Conservation (phyloP, 2,888 invertebrate species). For the Trissolcus brochymenae region DNA sequence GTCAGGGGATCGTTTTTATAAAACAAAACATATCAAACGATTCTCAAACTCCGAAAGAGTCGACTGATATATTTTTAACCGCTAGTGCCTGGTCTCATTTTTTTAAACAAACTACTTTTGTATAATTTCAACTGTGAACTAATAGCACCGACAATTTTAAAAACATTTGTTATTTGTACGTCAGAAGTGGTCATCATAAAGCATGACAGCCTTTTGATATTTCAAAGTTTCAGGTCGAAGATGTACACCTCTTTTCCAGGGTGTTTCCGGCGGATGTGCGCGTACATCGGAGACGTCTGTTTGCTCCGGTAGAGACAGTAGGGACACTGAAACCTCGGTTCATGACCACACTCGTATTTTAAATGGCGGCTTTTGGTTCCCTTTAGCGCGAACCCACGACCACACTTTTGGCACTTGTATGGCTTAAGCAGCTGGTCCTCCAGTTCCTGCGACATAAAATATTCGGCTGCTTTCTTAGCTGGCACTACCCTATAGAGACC, state of each 20-base stretch:
- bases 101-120: too few species aligned
- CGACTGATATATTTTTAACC: too few species aligned
- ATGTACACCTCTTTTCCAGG: slow-evolving; percentile 63
- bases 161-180: too few species aligned
- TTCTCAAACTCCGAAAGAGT: too few species aligned
- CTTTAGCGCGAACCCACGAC: slow-evolving; percentile 67
- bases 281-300: slow-evolving; percentile 66
- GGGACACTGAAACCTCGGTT: slow-evolving; percentile 69
- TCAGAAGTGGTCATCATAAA: too few species aligned
- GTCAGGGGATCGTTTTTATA: too few species aligned
- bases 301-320: slow-evolving; percentile 68
- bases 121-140: too few species aligned
- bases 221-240: slow-evolving; percentile 41
- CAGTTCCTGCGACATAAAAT: slow-evolving; percentile 17
- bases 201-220: too few species aligned
- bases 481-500: slow-evolving; percentile 40
- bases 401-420: slow-evolving; percentile 69
- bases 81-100: too few species aligned
- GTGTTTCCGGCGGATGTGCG: slow-evolving; percentile 67
- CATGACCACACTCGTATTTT: slow-evolving; percentile 70
- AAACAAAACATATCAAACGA: too few species aligned
- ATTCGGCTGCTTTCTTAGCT: slow-evolving; percentile 16
- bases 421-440: slow-evolving; percentile 42
- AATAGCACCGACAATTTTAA: too few species aligned
- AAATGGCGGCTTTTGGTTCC: slow-evolving; percentile 68